phyloP scores from a whole-genome alignment of 2,888 invertebrate species.

The Ophion slaviceki region DNA sequence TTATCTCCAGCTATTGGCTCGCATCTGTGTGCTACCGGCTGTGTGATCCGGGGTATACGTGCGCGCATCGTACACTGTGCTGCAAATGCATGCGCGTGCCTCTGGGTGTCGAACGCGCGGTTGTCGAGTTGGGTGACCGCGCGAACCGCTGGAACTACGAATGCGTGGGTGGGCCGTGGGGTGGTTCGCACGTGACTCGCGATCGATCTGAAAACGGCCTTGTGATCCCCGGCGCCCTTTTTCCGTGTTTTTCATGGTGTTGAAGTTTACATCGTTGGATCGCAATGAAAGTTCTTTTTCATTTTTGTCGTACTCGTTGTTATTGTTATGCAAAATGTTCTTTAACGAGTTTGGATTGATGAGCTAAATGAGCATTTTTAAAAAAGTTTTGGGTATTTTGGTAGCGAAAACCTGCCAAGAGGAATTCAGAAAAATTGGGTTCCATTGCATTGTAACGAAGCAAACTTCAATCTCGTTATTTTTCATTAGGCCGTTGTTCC shows the following conservation, averaged over 20 bases:
- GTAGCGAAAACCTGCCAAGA: no score
- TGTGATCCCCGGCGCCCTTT: not conserved
- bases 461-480: no score
- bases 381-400: no score
- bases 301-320: no score
- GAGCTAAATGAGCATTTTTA: no score
- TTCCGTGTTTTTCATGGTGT: not conserved
- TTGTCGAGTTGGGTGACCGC: constrained; percentile 43
- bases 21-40: constrained; percentile 19
- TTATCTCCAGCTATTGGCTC: constrained; percentile 59
- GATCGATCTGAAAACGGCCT: not conserved
- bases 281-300: no score
- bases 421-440: no score
- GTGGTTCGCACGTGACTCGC: not conserved
- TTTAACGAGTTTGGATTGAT: no score
- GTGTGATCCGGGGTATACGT: constrained; percentile 44
- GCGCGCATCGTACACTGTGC: not conserved
- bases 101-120: constrained; percentile 19
- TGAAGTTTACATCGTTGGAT: no score
- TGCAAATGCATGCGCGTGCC: constrained; percentile 3
- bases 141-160: constrained; percentile 26
- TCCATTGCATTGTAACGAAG: no score
- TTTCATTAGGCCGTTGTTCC: no score
- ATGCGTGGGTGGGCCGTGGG: not conserved
- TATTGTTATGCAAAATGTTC: no score